Evolutionary conservation across 2,113 vertebrate genomes (phyloP).

Genomic region (Synodontis membranacea): DNA sequence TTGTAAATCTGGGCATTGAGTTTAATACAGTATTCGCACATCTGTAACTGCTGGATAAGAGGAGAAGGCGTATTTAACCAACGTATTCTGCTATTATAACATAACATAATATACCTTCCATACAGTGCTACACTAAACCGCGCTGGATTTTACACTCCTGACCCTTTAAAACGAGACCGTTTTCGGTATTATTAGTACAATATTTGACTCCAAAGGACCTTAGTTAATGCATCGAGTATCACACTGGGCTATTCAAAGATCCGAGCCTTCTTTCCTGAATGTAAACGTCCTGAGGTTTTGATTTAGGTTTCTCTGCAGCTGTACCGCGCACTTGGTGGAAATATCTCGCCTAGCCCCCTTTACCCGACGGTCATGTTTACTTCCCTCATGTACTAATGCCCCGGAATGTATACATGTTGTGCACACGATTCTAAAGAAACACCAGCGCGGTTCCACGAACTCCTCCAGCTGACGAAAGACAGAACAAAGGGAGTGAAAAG

Average conservation of each 20-base stretch:
- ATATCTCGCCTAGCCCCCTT: background rate
- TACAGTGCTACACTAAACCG: background rate
- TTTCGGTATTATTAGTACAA: too few species aligned
- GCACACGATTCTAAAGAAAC: background rate
- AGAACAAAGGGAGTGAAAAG: background rate
- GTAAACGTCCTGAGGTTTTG: background rate
- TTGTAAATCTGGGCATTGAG: background rate
- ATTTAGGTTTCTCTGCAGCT: background rate
- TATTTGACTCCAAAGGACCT: too few species aligned
- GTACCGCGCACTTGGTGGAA: background rate
- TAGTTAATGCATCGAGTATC: background rate
- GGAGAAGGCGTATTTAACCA: background rate
- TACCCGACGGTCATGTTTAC: background rate
- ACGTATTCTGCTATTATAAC: background rate
- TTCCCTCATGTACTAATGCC: background rate
- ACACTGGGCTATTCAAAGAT: background rate
- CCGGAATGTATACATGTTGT: background rate
- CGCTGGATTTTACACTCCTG: background rate
- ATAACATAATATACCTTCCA: background rate
- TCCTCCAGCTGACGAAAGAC: constrained; percentile 3
- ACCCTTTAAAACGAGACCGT: background rate
- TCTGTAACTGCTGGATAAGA: background rate
- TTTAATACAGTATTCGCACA: background rate
- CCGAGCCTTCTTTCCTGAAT: background rate
- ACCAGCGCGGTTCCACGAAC: background rate